Conservation (phyloP, 2,888 invertebrate genomes). For the Petrolisthes cinctipes region DNA sequence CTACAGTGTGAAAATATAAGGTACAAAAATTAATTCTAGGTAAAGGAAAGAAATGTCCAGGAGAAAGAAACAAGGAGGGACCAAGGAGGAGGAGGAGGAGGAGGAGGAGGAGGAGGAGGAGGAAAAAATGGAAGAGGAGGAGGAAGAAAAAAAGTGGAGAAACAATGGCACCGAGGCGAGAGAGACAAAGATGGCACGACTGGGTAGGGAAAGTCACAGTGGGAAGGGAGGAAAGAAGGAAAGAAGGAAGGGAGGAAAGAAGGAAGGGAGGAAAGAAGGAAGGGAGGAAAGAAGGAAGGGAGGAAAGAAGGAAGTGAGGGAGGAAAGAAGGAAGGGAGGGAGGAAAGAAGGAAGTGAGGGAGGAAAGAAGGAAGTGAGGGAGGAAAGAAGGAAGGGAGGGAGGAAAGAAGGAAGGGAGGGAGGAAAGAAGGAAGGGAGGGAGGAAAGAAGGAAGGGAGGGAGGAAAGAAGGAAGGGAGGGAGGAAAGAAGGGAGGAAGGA, state of each 20-base stretch:
- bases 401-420: background rate
- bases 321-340: background rate
- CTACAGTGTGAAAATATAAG: no score
- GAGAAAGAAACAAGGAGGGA: no score
- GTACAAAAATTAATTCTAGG: no score
- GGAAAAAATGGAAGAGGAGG: no score
- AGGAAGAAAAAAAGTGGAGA: no score
- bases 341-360: background rate
- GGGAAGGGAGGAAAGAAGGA: background rate
- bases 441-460: conserved; percentile 10
- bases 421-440: background rate
- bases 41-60: no score
- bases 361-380: conserved; percentile 22
- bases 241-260: background rate
- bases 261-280: background rate
- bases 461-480: background rate
- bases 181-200: no score
- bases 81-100: no score
- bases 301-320: background rate
- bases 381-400: background rate
- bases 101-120: no score
- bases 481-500: background rate
- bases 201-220: background rate
- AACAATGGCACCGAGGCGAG: no score
- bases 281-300: background rate